phyloP scores from a whole-genome alignment of 2,113 vertebrate genomes.

The Nannospalax galili region DNA sequence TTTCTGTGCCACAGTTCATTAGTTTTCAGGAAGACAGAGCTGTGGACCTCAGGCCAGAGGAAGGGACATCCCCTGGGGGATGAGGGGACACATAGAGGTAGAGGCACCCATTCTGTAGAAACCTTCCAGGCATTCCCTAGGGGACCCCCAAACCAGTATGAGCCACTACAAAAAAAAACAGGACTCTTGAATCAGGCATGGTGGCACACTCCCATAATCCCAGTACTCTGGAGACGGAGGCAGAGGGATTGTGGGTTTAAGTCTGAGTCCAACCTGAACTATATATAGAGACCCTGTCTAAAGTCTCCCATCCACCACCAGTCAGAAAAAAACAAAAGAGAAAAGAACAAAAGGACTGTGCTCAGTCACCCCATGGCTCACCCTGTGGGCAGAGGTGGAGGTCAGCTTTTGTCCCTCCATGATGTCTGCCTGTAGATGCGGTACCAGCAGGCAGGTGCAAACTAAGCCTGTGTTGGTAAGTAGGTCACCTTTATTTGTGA shows the following conservation, averaged over 20 bases:
- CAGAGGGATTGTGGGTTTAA: background rate
- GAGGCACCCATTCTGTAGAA: fast-evolving
- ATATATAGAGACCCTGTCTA: background rate
- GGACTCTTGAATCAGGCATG: background rate
- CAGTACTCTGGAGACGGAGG: background rate
- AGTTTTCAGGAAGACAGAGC: background rate
- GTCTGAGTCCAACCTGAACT: background rate
- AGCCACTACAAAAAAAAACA: fast-evolving
- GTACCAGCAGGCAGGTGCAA: background rate
- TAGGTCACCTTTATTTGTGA: background rate
- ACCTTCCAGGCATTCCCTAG: background rate
- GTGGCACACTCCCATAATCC: background rate
- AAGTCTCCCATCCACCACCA: background rate
- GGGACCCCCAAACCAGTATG: background rate
- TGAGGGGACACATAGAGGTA: no score
- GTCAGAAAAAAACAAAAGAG: background rate
- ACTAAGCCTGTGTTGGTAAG: background rate
- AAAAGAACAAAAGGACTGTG: no score
- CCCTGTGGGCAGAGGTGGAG: no score
- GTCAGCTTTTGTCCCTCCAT: fast-evolving
- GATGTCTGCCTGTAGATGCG: background rate
- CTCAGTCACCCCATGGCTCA: fast-evolving
- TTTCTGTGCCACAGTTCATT: background rate
- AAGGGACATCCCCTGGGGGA: background rate
- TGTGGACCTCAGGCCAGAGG: background rate